Percentiles rank a stretch among this genome's conserved stretches.
These are phyloP conservation scores for Lepidurus packardi DNA, from an alignment of 1,140 invertebrate species.

Conservation along the genomic window DNA sequence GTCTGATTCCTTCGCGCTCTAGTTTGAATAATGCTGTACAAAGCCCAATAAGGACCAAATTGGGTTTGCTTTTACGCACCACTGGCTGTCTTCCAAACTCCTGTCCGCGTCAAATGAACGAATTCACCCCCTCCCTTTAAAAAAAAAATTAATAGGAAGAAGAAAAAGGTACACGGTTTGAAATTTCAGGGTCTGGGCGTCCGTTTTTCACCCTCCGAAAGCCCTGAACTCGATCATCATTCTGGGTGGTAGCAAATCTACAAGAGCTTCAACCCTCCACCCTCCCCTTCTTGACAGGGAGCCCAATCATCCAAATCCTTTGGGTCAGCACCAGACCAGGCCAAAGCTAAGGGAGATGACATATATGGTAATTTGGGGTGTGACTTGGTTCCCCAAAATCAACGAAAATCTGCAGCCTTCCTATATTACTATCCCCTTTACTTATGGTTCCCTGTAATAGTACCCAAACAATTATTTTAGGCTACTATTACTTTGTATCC, in stretches of 20 bases:
- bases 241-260: neutral
- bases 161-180: neutral
- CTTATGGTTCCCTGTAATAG: too few relatives aligned
- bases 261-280: neutral
- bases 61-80: neutral
- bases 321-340: neutral
- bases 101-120: neutral
- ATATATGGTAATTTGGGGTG: neutral
- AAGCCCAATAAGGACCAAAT: neutral
- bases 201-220: neutral
- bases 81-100: neutral
- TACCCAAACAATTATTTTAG: too few relatives aligned
- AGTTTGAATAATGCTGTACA: neutral
- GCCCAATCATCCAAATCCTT: neutral
- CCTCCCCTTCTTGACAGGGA: neutral
- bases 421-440: too few relatives aligned
- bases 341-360: neutral
- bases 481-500: too few relatives aligned
- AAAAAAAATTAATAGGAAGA: neutral
- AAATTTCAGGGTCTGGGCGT: too few relatives aligned
- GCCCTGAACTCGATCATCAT: neutral
- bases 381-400: neutral
- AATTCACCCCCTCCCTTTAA: neutral
- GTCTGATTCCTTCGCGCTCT: neutral
- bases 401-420: neutral